These are phyloP conservation scores for Dreissena rostriformis DNA, from an alignment of 1,140 invertebrate genomes.

Conservation along the genomic window DNA sequence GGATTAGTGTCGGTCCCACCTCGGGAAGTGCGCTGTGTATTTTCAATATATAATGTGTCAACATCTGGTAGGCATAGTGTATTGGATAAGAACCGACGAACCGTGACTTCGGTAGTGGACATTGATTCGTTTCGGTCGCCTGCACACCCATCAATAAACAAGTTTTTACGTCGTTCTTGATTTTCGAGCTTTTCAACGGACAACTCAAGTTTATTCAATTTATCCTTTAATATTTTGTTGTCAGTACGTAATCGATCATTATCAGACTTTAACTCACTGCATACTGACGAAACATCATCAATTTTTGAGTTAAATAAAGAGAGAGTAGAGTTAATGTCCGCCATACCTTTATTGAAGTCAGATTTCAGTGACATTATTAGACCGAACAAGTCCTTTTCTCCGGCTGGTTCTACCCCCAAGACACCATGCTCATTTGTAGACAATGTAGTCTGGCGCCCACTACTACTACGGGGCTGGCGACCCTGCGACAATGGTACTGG, in stretches of 20 bases:
- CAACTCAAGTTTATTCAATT: not conserved
- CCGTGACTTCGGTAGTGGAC: not conserved
- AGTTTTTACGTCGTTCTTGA: not conserved
- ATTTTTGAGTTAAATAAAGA: not conserved
- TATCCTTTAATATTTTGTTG: not conserved
- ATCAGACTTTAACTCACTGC: not conserved
- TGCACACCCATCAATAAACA: not conserved
- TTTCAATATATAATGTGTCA: not conserved
- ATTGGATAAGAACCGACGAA: not conserved
- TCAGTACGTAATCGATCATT: not conserved
- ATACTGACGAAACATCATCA: not conserved
- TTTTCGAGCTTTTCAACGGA: not conserved
- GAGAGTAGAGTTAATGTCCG: not conserved
- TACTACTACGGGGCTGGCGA: not conserved
- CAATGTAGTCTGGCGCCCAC: not conserved
- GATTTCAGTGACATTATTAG: not conserved
- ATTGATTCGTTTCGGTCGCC: not conserved
- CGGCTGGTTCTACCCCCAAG: not conserved
- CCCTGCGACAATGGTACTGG: not conserved
- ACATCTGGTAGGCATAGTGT: not conserved
- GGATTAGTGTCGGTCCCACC: not conserved
- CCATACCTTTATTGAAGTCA: slow-evolving; percentile 9
- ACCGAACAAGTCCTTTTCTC: not conserved
- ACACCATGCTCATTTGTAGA: not conserved
- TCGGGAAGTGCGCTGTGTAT: not conserved